These are phyloP conservation scores for Melozone crissalis DNA, from an alignment of 2,113 vertebrate genomes.

Conservation along the genomic window DNA sequence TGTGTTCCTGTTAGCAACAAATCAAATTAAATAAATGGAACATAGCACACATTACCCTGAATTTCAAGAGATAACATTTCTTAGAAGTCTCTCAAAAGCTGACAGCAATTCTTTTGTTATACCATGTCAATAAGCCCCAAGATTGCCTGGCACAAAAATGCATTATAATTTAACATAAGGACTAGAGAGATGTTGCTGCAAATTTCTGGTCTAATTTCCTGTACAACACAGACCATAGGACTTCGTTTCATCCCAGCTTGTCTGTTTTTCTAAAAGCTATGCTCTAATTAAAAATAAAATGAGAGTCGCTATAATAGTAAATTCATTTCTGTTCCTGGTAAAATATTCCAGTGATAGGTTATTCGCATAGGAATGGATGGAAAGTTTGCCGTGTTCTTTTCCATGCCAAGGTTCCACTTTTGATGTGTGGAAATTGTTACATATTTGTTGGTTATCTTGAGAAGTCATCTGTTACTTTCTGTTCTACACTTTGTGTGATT, in stretches of 20 bases:
- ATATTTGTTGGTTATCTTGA: conserved; percentile 14
- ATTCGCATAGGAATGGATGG: neutral
- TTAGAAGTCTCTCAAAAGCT: neutral
- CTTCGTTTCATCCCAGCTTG: neutral
- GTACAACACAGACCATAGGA: neutral
- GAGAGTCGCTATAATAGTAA: neutral
- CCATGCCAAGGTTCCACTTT: neutral
- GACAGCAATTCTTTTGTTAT: neutral
- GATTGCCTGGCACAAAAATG: neutral
- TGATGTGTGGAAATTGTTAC: neutral
- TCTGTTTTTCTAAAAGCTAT: neutral
- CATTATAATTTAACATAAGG: neutral
- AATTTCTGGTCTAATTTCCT: neutral
- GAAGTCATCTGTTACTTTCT: conserved; percentile 8
- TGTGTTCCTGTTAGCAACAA: neutral
- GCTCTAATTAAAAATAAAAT: neutral
- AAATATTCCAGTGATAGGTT: neutral
- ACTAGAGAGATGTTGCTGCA: neutral
- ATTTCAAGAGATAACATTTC: neutral
- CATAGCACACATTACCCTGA: neutral
- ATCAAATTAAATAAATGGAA: neutral
- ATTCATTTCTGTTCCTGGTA: neutral
- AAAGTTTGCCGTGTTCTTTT: neutral
- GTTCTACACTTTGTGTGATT: neutral
- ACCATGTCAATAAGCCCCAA: neutral